phyloP scores from a whole-genome alignment of 1,140 invertebrate species.

The Drosophila nebulosa region DNA sequence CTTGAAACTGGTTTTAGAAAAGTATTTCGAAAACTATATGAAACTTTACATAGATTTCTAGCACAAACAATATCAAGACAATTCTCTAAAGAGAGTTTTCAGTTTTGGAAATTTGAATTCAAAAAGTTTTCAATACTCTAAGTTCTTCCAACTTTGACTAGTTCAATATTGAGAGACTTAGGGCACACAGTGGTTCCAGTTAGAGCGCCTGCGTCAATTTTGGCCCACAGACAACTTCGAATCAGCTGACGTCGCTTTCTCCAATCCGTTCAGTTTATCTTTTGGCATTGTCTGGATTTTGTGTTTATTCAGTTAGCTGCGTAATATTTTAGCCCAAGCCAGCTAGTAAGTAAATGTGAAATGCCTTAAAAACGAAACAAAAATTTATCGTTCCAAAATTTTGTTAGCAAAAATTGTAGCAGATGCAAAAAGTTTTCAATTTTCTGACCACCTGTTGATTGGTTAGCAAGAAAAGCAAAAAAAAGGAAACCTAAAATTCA shows the following conservation, averaged over 20 bases:
- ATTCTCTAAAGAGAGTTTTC: no score
- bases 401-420: background rate
- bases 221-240: background rate
- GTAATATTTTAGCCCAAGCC: background rate
- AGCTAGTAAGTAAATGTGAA: background rate
- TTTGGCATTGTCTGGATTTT: slow-evolving; percentile 5
- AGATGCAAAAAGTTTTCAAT: background rate
- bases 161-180: no score
- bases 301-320: background rate
- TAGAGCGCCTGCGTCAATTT: slow-evolving; percentile 37
- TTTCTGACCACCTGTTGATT: slow-evolving; percentile 27
- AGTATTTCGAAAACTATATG: no score
- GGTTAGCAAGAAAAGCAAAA: slow-evolving; percentile 4
- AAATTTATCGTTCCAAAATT: background rate
- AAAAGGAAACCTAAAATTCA: background rate
- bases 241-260: background rate
- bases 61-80: no score
- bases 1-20: no score
- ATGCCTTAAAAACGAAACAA: background rate
- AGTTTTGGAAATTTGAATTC: no score
- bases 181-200: slow-evolving; percentile 11
- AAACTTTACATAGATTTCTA: no score
- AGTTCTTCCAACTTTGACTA: no score
- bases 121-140: no score
- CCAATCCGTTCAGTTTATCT: slow-evolving; percentile 32